Conservation (phyloP, 2,113 vertebrate species). For the Rhegmatorhina hoffmannsi region DNA sequence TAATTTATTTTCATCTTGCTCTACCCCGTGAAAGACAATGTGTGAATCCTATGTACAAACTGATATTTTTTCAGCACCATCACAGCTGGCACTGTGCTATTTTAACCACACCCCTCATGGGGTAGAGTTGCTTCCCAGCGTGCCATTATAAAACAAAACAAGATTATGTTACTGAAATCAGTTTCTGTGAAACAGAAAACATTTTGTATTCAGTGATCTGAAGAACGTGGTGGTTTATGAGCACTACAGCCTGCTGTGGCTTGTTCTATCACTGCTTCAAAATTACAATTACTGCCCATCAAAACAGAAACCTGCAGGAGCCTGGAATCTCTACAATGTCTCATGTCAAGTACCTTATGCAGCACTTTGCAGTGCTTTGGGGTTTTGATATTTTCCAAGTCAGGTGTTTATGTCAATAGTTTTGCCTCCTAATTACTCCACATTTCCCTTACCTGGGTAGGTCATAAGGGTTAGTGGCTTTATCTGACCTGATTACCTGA, state of each 20-base stretch:
- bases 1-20: neutral
- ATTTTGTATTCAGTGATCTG: neutral
- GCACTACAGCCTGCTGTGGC: neutral
- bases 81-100: neutral
- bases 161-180: neutral
- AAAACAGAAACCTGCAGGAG: neutral
- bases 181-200: neutral
- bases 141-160: neutral
- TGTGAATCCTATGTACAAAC: neutral
- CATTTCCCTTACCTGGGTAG: neutral
- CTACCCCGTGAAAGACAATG: neutral
- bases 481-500: neutral
- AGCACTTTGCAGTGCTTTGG: neutral
- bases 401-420: neutral
- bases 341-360: neutral
- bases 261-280: neutral
- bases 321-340: neutral
- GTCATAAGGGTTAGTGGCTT: neutral
- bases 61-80: neutral
- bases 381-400: neutral
- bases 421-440: neutral
- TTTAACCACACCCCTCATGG: neutral
- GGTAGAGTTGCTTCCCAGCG: neutral
- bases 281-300: neutral
- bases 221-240: neutral